Evolutionary conservation across 2,113 vertebrate species (phyloP).

Genomic region (Shinisaurus crocodilurus): DNA sequence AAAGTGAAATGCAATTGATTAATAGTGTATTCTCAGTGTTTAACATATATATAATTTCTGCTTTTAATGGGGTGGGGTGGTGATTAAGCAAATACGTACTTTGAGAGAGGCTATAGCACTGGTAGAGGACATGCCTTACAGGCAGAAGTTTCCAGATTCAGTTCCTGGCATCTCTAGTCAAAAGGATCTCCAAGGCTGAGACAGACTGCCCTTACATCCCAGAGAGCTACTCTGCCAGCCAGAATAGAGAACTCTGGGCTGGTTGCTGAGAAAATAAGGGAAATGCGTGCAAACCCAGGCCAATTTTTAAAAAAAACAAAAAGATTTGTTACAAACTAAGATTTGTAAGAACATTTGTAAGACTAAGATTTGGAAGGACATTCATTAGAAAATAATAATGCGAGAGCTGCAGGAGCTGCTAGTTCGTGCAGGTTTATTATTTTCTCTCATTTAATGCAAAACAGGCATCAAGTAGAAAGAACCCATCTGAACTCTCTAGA

Average conservation of each 20-base stretch:
- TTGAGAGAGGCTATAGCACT: background rate
- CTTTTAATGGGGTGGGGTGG: background rate
- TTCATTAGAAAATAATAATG: background rate
- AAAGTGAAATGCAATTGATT: background rate
- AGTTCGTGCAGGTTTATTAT: background rate
- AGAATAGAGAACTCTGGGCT: no score
- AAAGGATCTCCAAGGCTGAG: no score
- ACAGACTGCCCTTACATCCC: no score
- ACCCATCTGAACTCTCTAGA: background rate
- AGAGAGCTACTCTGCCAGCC: no score
- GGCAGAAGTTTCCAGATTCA: background rate
- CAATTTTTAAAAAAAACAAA: no score
- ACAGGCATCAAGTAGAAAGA: background rate
- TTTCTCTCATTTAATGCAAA: background rate
- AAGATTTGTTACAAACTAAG: no score
- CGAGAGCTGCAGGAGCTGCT: background rate
- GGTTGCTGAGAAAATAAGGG: no score
- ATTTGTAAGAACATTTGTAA: no score
- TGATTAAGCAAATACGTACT: background rate
- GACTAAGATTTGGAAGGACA: no score
- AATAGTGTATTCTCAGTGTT: background rate
- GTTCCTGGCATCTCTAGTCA: no score
- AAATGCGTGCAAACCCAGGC: no score
- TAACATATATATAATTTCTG: background rate
- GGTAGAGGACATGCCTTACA: no score